These are phyloP conservation scores for Vollenhovia emeryi DNA, from an alignment of 1,140 invertebrate species.

Conservation along the genomic window DNA sequence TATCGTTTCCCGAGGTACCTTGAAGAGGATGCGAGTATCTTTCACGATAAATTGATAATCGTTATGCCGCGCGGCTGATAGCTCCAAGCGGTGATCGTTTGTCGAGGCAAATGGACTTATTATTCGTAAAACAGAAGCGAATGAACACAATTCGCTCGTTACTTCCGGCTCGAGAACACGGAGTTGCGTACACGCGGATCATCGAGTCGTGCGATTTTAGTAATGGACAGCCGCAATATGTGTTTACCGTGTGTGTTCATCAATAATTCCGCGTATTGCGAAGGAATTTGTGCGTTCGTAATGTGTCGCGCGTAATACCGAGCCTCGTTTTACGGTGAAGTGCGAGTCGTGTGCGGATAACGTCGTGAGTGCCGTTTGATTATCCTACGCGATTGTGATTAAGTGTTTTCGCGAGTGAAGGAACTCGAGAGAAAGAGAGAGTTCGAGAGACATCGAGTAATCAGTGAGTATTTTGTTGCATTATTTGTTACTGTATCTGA, in stretches of 20 bases:
- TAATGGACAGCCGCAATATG: not conserved
- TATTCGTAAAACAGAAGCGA: not conserved
- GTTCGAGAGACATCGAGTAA: too few species aligned
- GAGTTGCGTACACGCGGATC: not conserved
- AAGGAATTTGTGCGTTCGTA: not conserved
- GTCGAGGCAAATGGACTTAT: not conserved
- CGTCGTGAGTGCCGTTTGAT: not conserved
- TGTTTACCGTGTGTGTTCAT: not conserved
- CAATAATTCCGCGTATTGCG: not conserved
- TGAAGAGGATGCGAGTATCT: too few species aligned
- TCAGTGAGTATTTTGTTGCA: too few species aligned
- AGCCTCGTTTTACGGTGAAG: not conserved
- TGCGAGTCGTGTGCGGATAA: not conserved
- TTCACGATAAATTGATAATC: not conserved
- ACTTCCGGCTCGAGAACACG: not conserved
- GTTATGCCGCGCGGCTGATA: not conserved
- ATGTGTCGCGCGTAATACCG: not conserved
- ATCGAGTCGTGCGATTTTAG: not conserved
- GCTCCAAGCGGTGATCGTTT: not conserved
- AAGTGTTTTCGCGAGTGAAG: not conserved
- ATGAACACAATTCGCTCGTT: not conserved
- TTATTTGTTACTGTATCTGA: not conserved
- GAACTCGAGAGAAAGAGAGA: not conserved
- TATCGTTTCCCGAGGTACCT: not conserved
- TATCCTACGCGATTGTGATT: not conserved